phyloP scores from a whole-genome alignment of 2,113 vertebrate genomes.

The Eolophus roseicapilla region DNA sequence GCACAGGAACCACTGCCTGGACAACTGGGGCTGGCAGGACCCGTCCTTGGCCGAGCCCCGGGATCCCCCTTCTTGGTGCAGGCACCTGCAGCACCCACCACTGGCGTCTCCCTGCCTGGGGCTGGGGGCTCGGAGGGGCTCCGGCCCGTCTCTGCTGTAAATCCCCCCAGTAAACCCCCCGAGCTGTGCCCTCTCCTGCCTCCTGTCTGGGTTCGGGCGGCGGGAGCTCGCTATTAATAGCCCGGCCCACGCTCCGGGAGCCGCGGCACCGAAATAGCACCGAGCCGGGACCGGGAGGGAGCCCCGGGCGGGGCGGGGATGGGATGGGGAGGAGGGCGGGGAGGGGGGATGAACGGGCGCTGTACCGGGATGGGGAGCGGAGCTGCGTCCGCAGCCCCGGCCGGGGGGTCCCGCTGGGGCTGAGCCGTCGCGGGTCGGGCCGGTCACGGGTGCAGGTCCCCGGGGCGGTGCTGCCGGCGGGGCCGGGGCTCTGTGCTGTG shows the following conservation, averaged over 20 bases:
- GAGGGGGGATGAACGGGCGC: too few species aligned
- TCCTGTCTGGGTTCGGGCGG: neutral
- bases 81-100: neutral
- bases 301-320: too few species aligned
- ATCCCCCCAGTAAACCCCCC: slow-evolving; percentile 44
- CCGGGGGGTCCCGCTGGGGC: too few species aligned
- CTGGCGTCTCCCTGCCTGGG: neutral
- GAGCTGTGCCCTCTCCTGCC: slow-evolving; percentile 10
- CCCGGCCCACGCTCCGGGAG: slow-evolving; percentile 12
- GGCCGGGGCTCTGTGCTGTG: too few species aligned
- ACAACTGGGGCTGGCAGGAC: neutral
- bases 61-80: neutral
- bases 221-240: neutral
- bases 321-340: too few species aligned
- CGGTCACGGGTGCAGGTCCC: too few species aligned
- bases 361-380: too few species aligned
- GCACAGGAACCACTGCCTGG: neutral
- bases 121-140: neutral
- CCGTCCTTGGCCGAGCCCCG: neutral
- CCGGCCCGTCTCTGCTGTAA: neutral
- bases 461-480: too few species aligned
- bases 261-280: neutral
- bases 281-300: too few species aligned
- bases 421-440: too few species aligned
- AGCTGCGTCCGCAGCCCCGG: too few species aligned